phyloP scores from a whole-genome alignment of 2,888 invertebrate species.

The Micropterix aruncella region DNA sequence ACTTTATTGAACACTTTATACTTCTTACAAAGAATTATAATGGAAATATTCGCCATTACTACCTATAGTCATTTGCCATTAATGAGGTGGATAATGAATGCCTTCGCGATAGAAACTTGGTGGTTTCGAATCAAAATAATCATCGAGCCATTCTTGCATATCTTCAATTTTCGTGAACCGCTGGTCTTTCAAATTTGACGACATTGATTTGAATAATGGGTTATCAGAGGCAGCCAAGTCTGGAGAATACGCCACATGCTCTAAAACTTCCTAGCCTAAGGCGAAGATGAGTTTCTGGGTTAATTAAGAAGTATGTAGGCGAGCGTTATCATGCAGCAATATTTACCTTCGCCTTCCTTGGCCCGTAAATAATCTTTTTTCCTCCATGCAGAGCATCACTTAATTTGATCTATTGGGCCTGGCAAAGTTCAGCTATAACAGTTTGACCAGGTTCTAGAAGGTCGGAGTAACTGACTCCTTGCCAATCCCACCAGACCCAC shows the following conservation, averaged over 20 bases:
- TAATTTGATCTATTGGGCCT: too few relatives aligned
- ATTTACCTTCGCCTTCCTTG: too few relatives aligned
- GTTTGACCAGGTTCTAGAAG: too few relatives aligned
- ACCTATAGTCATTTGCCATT: background rate
- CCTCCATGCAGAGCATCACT: constrained; percentile 1
- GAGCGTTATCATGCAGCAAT: background rate
- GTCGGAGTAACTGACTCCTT: background rate
- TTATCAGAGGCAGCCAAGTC: background rate
- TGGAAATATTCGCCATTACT: background rate
- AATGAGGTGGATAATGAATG: background rate
- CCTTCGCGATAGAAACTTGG: background rate
- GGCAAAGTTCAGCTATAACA: too few relatives aligned
- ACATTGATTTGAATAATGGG: background rate
- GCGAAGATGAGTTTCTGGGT: too few relatives aligned
- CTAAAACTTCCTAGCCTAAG: too few relatives aligned
- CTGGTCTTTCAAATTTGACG: background rate
- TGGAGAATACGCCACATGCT: too few relatives aligned
- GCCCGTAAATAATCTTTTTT: background rate
- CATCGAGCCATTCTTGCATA: too few relatives aligned
- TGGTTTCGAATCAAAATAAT: too few relatives aligned
- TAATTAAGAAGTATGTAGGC: background rate
- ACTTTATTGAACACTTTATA: too few relatives aligned
- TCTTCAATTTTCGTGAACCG: too few relatives aligned
- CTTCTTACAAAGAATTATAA: background rate
- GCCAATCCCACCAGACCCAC: background rate